Evolutionary conservation across 2,113 vertebrate genomes (phyloP), one percentile per base, ranked within the genome.

Genomic region (Cichladusa arquata): DNA sequence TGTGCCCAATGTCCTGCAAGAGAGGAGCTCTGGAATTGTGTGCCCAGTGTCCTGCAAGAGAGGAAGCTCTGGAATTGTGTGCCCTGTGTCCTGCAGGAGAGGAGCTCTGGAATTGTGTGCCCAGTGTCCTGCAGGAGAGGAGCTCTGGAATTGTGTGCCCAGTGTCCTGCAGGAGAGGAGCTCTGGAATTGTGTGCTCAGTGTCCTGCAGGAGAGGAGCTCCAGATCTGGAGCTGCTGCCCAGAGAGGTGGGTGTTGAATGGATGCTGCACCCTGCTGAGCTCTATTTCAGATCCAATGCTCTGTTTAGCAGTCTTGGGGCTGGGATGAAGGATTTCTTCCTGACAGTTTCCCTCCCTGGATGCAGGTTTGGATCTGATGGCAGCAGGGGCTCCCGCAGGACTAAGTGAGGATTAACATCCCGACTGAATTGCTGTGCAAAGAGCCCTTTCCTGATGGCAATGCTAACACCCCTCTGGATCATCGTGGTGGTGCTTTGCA

Each of bases 391-490:
- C 13, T 79, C 84, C 64, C 57, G 0, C 9, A 54, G 65, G 15
- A 65, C 26, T 33, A 51, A 74, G 28, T 0, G 29, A 92, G 56
- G 76, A 42, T 72, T 90, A 62, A 66, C 92, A 73, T 76, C 66
- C 34, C 8, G 13, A 42, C 25, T 36, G n/a, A 71, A 61, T 71
- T 84, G 53, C 13, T 65, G 45, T 65, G 74, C 65, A 34, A 58
- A 86, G 29, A 73, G 74, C 42, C 86, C 78, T 95, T 80, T 92
- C 77, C 94, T 50, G 91, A 70, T 93, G 94, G n/a, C 81, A 85
- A 25, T 53, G 88, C 22, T 56, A 81, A 45, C 64, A 24, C 28
- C 33, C 4, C 40, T 84, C 72, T 53, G 65, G 54, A 31, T 69
- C 40, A 20, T 29, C 66, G 5, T 18, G 66, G 40, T 76, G 88